Percentiles rank a stretch among this genome's conserved stretches.
phyloP scores from a whole-genome alignment of 1,140 invertebrate species.

The Rhyzopertha dominica region DNA sequence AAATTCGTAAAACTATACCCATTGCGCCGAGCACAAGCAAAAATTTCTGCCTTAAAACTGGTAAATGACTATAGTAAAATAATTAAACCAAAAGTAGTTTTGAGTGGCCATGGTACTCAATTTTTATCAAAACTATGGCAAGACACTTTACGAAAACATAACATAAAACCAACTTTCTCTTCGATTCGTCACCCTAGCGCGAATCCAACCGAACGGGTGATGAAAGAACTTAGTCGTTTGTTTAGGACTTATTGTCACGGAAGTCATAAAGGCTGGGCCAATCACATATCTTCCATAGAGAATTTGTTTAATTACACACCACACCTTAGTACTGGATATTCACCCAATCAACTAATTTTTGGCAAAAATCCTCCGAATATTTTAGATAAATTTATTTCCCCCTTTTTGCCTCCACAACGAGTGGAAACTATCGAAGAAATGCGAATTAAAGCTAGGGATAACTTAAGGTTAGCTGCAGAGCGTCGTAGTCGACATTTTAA shows the following conservation, averaged over 20 bases:
- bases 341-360: slow-evolving; percentile 39
- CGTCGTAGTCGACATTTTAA: too few species aligned
- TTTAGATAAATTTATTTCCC: too few species aligned
- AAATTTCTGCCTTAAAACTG: slow-evolving; percentile 17
- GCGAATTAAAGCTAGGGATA: too few species aligned
- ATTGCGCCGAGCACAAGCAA: slow-evolving; percentile 29
- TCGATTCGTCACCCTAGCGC: slow-evolving; percentile 34
- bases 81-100: slow-evolving; percentile 17
- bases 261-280: slow-evolving; percentile 26
- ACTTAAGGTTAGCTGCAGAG: too few species aligned
- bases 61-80: slow-evolving; percentile 19
- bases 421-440: too few species aligned
- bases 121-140: slow-evolving; percentile 22
- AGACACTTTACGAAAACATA: slow-evolving; percentile 15
- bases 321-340: slow-evolving; percentile 38
- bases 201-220: slow-evolving; percentile 34
- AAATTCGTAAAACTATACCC: slow-evolving; percentile 39
- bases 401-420: too few species aligned
- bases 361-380: slow-evolving; percentile 25
- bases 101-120: slow-evolving; percentile 27
- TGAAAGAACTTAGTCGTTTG: slow-evolving; percentile 32
- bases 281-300: slow-evolving; percentile 24
- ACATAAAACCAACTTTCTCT: slow-evolving; percentile 25
- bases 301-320: slow-evolving; percentile 38
- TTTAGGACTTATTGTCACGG: slow-evolving; percentile 32